Conservation (phyloP, 2,113 vertebrate species). For the Myotis brandtii region DNA sequence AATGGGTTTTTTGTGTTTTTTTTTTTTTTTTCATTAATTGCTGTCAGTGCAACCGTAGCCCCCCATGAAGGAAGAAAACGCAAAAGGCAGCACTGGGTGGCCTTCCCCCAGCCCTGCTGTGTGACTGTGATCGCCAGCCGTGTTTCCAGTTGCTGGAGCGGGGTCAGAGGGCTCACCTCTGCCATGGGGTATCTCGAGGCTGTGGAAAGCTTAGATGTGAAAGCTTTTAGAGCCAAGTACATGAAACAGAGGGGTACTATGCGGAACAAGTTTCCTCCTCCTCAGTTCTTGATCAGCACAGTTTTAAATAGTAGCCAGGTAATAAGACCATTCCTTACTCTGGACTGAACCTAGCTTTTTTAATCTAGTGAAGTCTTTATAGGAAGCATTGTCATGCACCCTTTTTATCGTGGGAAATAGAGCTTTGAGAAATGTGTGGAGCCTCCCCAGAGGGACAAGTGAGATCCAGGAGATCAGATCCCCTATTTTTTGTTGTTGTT, state of each 20-base stretch:
- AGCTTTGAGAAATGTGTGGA: neutral
- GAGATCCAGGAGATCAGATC: neutral
- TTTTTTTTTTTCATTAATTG: constrained; percentile 63
- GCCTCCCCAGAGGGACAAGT: neutral
- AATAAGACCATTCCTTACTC: constrained; percentile 21
- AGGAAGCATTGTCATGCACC: neutral
- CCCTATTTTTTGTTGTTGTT: neutral
- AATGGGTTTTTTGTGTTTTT: constrained; percentile 19
- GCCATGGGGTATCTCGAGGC: neutral
- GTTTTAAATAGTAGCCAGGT: neutral
- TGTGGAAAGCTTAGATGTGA: neutral
- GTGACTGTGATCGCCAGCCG: neutral
- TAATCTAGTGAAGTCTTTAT: neutral
- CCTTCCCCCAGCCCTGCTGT: neutral
- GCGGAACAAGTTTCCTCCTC: neutral
- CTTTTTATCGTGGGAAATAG: neutral
- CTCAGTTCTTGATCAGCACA: neutral
- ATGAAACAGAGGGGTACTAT: constrained; percentile 1
- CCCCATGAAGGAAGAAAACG: constrained; percentile 68
- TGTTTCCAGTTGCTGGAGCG: constrained; percentile 31
- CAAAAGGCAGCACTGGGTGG: constrained; percentile 31
- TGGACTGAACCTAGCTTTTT: neutral
- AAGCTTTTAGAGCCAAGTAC: constrained; percentile 34
- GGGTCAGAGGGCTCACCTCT: constrained; percentile 63
- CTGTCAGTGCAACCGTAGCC: constrained; percentile 68